Evolutionary conservation across 2,888 invertebrate species (phyloP).

Genomic region (Halictus quadricinctus): DNA sequence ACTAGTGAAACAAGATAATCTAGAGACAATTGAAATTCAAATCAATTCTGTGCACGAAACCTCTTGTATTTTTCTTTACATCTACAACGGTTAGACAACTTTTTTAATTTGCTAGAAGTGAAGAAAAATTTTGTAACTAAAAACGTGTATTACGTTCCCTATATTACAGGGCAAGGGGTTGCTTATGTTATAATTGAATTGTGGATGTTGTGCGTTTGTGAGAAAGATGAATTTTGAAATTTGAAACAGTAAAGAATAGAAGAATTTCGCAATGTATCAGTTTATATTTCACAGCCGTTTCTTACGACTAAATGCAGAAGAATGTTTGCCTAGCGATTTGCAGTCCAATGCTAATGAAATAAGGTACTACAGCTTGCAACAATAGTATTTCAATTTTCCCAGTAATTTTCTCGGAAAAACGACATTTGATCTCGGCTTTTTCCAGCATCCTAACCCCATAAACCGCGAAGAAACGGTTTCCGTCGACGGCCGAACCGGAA

Average conservation of each 20-base stretch:
- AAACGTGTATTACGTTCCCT: too few relatives aligned
- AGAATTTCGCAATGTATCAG: neutral
- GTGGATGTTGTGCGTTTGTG: neutral
- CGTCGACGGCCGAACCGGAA: neutral
- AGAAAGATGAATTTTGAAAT: neutral
- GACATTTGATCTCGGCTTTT: neutral
- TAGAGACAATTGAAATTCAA: too few relatives aligned
- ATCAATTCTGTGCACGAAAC: too few relatives aligned
- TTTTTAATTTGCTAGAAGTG: too few relatives aligned
- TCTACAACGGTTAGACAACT: too few relatives aligned
- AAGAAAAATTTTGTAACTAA: too few relatives aligned
- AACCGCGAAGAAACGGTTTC: neutral
- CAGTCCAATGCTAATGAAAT: neutral
- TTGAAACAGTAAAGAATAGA: neutral
- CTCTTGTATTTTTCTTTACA: too few relatives aligned
- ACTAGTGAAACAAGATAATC: too few relatives aligned
- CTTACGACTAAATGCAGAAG: neutral
- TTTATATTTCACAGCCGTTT: neutral
- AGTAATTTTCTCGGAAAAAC: neutral
- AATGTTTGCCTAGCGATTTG: neutral
- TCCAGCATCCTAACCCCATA: neutral
- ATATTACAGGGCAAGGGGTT: too few relatives aligned
- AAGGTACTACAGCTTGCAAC: neutral
- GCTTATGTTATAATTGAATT: neutral
- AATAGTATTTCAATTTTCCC: neutral